Evolutionary conservation across 1,140 invertebrate genomes (phyloP), one percentile per base, ranked within the genome.

Genomic region (Drosophila lacteicornis): DNA sequence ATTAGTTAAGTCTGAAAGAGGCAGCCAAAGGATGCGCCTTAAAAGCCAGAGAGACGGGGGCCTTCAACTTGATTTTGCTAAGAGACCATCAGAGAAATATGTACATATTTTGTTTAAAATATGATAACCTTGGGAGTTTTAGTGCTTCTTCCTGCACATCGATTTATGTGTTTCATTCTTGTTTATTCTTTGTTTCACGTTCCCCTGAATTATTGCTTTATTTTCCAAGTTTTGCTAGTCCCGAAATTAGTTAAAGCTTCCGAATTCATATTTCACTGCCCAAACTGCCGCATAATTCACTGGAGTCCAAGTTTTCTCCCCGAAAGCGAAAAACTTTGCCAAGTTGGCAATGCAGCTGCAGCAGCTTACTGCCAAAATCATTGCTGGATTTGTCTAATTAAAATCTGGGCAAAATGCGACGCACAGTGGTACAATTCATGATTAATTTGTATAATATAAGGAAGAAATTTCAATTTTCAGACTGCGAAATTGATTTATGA

Each of bases 381-480:
- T 71, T 59, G 46, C 38, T 22, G 69, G 30, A 51, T 50, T 49
- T 73, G 67, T 73, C 69, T 73, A 73, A 73, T 73, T 73, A 73
- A 73, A 55, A 45, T 73, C 51, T 60, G 12, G 36, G 6, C 11
- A 7, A 9, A 9, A 9, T 11, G 33, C 33, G 3, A 12, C 33
- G 11, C 2, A 55, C 53, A 22, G 33, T 55, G 53, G 33, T 38
- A 4, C 7, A 55, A 33, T 27, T 30, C 7, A 30, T 6, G 2
- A 33, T 9, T 0, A 33, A 33, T 33, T 9, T 8, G 30, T 33
- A 9, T 9, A 9, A 8, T 33, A 33, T 33, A 0, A 3, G 11
- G 19, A 22, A 22, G 4, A 3, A 33, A 33, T 11, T 7, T n/a
- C 2, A 8, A n/a, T 2, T 42, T n/a, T n/a, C n/a, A 0, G 13